phyloP scores from a whole-genome alignment of 2,113 vertebrate genomes.

The Centropristis striata region DNA sequence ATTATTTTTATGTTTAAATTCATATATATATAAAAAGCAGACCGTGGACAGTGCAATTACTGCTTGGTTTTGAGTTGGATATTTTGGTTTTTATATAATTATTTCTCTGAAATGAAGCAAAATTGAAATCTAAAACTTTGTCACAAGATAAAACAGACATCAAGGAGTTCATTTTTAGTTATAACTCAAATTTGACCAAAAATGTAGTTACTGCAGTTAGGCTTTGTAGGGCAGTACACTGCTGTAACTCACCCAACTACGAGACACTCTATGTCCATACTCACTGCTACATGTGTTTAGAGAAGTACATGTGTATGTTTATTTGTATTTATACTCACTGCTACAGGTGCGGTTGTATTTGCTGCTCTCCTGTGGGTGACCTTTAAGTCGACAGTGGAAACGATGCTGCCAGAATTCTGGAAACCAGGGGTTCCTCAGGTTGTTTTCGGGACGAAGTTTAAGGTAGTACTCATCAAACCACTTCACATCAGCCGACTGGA shows the following conservation, averaged over 20 bases:
- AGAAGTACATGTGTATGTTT: background rate
- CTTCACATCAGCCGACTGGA: slow-evolving; percentile 97
- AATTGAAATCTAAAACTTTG: too few relatives aligned
- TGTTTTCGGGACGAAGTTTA: slow-evolving; percentile 94
- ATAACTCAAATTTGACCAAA: too few relatives aligned
- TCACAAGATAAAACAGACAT: too few relatives aligned
- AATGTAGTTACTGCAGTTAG: too few relatives aligned
- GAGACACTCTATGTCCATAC: background rate
- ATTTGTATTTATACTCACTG: slow-evolving; percentile 86
- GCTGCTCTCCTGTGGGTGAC: slow-evolving; percentile 92
- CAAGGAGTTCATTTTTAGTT: too few relatives aligned
- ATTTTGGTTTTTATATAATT: too few relatives aligned
- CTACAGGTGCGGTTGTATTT: slow-evolving; percentile 96
- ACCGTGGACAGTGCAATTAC: too few relatives aligned
- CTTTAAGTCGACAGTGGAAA: slow-evolving; percentile 95
- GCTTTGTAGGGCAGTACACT: too few relatives aligned
- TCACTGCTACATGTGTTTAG: background rate
- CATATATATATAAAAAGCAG: too few relatives aligned
- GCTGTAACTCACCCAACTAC: slow-evolving; percentile 7
- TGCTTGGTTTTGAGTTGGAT: too few relatives aligned
- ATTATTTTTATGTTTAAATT: too few relatives aligned
- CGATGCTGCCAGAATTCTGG: slow-evolving; percentile 98
- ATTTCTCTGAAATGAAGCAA: too few relatives aligned
- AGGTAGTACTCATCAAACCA: slow-evolving; percentile 99
- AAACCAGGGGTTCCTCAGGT: slow-evolving; percentile 97